Base-by-base conservation (phyloP, 2,888 invertebrate species). In the Pheosia tremula region DNA sequence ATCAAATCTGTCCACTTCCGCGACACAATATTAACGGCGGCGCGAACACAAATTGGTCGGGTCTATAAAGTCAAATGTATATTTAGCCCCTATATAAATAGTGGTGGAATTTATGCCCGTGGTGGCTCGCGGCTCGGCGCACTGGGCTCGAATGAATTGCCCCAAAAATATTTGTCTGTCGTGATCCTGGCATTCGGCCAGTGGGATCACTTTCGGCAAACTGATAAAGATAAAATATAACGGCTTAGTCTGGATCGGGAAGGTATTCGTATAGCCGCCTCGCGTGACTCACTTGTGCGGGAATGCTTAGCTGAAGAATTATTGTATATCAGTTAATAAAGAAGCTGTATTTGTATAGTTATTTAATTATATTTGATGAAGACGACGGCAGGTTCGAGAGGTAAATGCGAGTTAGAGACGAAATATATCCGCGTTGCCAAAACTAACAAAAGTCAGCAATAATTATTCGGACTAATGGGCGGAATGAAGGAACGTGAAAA, bases 161-260 rank as follows among this genome's bases (percentile, higher is more conserved):
- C 87, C 83, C 83, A 85, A 86, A 91, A 91, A 92, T 90, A 90
- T 92, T 91, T 87, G 91, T 92, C 91, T 90, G 89, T 88, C 88
- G 88, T 85, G 80, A 72, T 79, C 77, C 85, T 93, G 93, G 93
- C 89, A 58, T 59, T 61, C 56, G 68, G 91, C 93, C 93, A 93
- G 86, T 82, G 80, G 88, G 87, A 89, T 93, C 91, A 91, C 90
- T 93, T 90, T 92, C 91, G 83, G 80, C 78, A 78, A 85, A 86
- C 85, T 84, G 81, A 84, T 84, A 80, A 69, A 81, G 80, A 83
- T 85, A 85, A 84, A 85, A 83, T 85, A 85, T 85, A 81, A 85
- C 79, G 73, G 77, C 68, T 68, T 74, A 80, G 84, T 83, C 85
- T 86, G 83, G 80, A 79, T 80, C 65, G 69, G 70, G 61, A 73